Percentiles rank a stretch among this genome's conserved stretches.
Evolutionary conservation across 2,888 invertebrate genomes (phyloP).

Genomic region (Calameuta filiformis): DNA sequence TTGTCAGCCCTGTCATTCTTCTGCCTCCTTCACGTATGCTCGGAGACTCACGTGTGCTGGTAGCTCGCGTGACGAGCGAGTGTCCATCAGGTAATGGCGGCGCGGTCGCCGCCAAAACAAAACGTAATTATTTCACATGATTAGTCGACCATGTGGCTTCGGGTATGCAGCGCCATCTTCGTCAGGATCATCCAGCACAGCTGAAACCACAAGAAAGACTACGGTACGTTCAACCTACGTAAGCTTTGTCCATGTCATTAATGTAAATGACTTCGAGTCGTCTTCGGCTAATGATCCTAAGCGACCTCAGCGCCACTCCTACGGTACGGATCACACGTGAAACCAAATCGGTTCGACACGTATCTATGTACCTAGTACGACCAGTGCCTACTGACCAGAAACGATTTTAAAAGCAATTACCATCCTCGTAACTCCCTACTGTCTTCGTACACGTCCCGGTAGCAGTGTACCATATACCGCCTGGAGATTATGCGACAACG

Average conservation of each 20-base stretch:
- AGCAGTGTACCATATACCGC: too few species aligned
- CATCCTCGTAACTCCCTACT: too few species aligned
- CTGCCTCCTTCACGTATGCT: conserved; percentile 4
- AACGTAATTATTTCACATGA: conserved; percentile 63
- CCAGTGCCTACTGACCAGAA: too few species aligned
- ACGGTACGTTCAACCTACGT: too few species aligned
- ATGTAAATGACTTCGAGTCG: conserved; percentile 43
- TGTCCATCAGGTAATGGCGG: conserved; percentile 50
- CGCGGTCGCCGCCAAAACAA: conserved; percentile 51
- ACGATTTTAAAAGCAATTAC: too few species aligned
- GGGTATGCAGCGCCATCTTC: conserved; percentile 13
- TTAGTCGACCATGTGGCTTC: conserved; percentile 43
- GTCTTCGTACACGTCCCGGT: too few species aligned
- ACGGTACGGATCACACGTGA: not conserved
- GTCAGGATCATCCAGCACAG: too few species aligned
- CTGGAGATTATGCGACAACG: too few species aligned
- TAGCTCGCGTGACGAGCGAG: conserved; percentile 56
- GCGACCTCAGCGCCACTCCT: conserved; percentile 7
- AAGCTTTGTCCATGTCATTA: conserved; percentile 35
- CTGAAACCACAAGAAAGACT: too few species aligned
- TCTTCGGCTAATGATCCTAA: conserved; percentile 38
- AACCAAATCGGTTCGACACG: too few species aligned
- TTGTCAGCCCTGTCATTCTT: conserved; percentile 5
- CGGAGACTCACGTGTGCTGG: conserved; percentile 13
- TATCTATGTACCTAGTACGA: too few species aligned